Base-by-base conservation (phyloP, 1,140 invertebrate genomes). In the Tetramorium simillimum region DNA sequence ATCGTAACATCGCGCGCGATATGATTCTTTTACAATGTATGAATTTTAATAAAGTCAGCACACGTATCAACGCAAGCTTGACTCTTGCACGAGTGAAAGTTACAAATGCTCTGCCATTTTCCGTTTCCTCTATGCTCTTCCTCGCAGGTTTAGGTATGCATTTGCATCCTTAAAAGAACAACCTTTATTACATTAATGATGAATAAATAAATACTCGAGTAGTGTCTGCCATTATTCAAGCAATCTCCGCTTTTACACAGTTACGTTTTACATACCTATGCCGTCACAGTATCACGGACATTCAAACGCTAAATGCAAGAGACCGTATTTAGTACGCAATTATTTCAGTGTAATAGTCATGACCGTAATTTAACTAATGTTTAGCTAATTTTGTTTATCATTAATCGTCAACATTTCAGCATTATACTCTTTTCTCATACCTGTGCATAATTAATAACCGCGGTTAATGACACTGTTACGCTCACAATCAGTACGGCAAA, bases 201-300 rank as follows among this genome's bases (percentile, higher is more conserved):
- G 2, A 63, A 63, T 21, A 33, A 60, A 24, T 18, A n/a, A 28
- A 40, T 76, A 40, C 18, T 62, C 43, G 9, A 43, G 43, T 62
- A 76, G 28, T 80, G 53, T 80, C 40, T 43, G 62, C 10, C 18
- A 12, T 6, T n/a, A 21, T 40, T 6, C 67, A 81, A 91, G 86
- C 87, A 92, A 84, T 82, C 69, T 88, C 92, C 89, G 16, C 24
- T 40, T 69, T 70, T 70, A 81, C 10, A 6, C 3, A 65, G 43
- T n/a, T 63, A 37, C 28, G 33, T 51, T 12, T 33, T 33, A 12
- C 16, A 16, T 7, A 46, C 3, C 21, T 65, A 49, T 16, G 12
- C 46, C 1, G 53, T 33, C 4, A 21, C 14, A 28, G 2, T 51
- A 40, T 51, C 9, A n/a, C 0, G 2, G 7, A 51, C 40, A 56